phyloP scores from a whole-genome alignment of 1,140 invertebrate species.

The Bombus sylvicola region DNA sequence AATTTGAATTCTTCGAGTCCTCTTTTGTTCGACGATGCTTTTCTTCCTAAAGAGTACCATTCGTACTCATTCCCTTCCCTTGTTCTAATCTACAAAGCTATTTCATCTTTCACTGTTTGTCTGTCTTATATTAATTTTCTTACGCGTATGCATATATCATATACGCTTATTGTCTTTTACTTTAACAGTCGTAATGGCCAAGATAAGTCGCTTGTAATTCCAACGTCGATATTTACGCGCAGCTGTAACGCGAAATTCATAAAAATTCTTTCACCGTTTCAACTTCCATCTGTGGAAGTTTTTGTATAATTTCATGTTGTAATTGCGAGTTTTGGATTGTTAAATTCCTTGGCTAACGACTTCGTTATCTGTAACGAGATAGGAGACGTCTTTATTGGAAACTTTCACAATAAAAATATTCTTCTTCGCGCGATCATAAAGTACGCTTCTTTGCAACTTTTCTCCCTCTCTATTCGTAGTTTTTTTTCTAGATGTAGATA shows the following conservation, averaged over 20 bases:
- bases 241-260: slow-evolving; percentile 1
- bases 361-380: slow-evolving; percentile 25
- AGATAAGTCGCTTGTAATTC: not conserved
- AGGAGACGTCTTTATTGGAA: slow-evolving; percentile 10
- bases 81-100: slow-evolving; percentile 17
- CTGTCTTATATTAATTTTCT: not conserved
- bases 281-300: not conserved
- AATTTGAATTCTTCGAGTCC: slow-evolving; percentile 50
- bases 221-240: not conserved
- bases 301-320: slow-evolving; percentile 1
- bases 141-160: not conserved
- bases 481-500: too few relatives aligned
- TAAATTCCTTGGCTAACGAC: slow-evolving; percentile 21
- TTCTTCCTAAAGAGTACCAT: slow-evolving; percentile 9
- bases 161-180: not conserved
- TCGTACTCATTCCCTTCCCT: not conserved
- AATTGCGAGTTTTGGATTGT: slow-evolving; percentile 31
- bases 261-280: slow-evolving; percentile 1
- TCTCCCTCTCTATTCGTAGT: too few relatives aligned
- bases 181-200: not conserved
- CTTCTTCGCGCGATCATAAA: slow-evolving; percentile 8
- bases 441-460: not conserved
- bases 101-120: not conserved
- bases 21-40: slow-evolving; percentile 22
- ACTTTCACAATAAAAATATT: slow-evolving; percentile 16